These are phyloP conservation scores for Phrynosoma platyrhinos DNA, from an alignment of 2,113 vertebrate genomes.

Conservation along the genomic window DNA sequence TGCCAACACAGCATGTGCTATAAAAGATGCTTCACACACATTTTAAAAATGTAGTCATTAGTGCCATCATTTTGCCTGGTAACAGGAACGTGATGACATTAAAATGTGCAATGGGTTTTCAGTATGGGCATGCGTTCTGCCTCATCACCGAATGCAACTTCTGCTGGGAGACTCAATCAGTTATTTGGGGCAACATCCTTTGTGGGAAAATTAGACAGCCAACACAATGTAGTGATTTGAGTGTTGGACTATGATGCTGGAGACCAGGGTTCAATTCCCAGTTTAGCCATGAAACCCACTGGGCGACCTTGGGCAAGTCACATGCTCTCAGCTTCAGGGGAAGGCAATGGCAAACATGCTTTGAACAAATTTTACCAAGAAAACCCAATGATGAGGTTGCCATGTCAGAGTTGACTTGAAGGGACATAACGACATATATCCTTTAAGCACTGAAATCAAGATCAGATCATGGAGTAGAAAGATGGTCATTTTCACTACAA, in stretches of 20 bases:
- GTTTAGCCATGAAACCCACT: too few relatives aligned
- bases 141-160: slow-evolving; percentile 48
- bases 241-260: too few relatives aligned
- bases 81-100: slow-evolving; percentile 59
- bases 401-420: too few relatives aligned
- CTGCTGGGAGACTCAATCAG: slow-evolving; percentile 7
- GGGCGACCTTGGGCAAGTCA: too few relatives aligned
- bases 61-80: slow-evolving; percentile 67
- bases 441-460: neutral
- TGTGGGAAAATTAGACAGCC: too few relatives aligned
- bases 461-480: neutral
- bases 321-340: too few relatives aligned
- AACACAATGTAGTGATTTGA: too few relatives aligned
- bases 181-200: neutral
- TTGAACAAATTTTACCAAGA: too few relatives aligned
- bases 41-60: slow-evolving; percentile 70
- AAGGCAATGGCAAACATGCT: too few relatives aligned
- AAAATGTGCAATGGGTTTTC: slow-evolving; percentile 41
- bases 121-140: slow-evolving; percentile 49
- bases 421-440: neutral
- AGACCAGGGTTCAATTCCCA: too few relatives aligned
- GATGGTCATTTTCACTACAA: neutral
- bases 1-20: slow-evolving; percentile 70
- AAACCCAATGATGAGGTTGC: too few relatives aligned
- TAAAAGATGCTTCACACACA: slow-evolving; percentile 67